These are phyloP conservation scores for Cotesia chilonis DNA, from an alignment of 1,140 invertebrate species.

Conservation along the genomic window DNA sequence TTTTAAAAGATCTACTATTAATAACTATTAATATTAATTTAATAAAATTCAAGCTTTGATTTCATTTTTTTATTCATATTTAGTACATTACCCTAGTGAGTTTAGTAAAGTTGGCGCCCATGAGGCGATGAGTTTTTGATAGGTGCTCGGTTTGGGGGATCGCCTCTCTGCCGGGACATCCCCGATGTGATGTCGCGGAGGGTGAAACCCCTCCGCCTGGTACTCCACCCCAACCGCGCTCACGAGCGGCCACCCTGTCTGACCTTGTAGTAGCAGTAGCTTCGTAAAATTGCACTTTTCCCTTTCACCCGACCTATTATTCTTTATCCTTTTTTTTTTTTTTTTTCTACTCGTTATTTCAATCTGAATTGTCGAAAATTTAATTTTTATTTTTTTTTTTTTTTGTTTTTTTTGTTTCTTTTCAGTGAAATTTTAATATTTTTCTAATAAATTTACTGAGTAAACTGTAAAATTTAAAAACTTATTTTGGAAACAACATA, in stretches of 20 bases:
- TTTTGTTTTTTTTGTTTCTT: too few species aligned
- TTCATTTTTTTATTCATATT: neutral
- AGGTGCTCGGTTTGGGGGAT: slow-evolving; percentile 46
- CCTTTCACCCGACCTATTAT: slow-evolving; percentile 34
- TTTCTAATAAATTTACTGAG: too few species aligned
- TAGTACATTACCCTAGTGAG: slow-evolving; percentile 52
- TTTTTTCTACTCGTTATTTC: neutral
- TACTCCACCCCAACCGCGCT: slow-evolving; percentile 54
- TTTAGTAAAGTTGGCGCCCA: slow-evolving; percentile 59
- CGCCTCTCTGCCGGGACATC: slow-evolving; percentile 54
- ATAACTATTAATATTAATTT: neutral
- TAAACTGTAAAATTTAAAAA: too few species aligned
- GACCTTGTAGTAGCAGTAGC: slow-evolving; percentile 50
- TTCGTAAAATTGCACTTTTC: slow-evolving; percentile 46
- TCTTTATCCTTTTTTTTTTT: slow-evolving; percentile 3
- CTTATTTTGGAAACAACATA: too few species aligned
- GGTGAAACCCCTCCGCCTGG: slow-evolving; percentile 53
- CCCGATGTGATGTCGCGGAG: slow-evolving; percentile 52
- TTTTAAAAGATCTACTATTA: too few species aligned
- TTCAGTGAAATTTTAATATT: too few species aligned
- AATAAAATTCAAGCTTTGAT: slow-evolving; percentile 1
- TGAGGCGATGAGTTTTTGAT: slow-evolving; percentile 52
- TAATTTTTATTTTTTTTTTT: too few species aligned
- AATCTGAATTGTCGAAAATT: too few species aligned
- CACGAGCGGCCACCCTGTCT: slow-evolving; percentile 58